Base-by-base conservation (phyloP, 2,113 vertebrate species). In the Sinocyclocheilus anshuiensis region DNA sequence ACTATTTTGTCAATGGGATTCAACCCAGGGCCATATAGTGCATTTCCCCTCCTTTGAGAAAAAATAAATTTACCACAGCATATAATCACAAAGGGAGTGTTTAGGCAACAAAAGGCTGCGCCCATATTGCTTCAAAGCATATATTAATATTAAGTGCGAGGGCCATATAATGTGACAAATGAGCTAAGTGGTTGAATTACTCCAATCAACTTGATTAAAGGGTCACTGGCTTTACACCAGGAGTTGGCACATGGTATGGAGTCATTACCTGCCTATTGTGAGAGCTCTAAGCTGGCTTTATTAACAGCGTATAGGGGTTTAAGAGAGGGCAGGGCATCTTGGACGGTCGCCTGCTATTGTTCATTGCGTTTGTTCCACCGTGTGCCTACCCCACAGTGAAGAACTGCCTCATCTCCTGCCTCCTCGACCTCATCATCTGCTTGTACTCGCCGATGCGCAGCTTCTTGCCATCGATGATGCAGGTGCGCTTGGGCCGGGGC, bases 361-460 rank as follows among this genome's bases (percentile, higher is more conserved):
- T 26, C 20, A 22, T 48, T 57, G 29, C 24, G 65, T 11, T 36
- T 84, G 85, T 86, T 71, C 81, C 59, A 90, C 50, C 48, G 84
- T 71, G 82, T 85, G 94, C 96, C 88, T 94, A 99, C 98, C 98
- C 97, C 92, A 99, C 97, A 0, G 97, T 99, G 93, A 99, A 99
- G 94, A 99, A 99, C 94, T 99, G 98, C 91, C 98, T 96, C 98
- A 99, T 99, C 93, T 99, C 98, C 93, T 99, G 98, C 88, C 98
- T 95, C 90, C 98, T 96, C 91, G 97, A 98, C 90, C 98, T 96
- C 98, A 99, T 99, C 95, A 99, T 95, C 90, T 99, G 98, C 92
- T 99, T 99, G 93, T 99, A 99, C 91, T 99, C 98, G 69, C 98
- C 97, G 45, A 99, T 99, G 78, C 98, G 97, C 80, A 99, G 94